Evolutionary conservation across 1,140 invertebrate genomes (phyloP), one percentile per base, ranked within the genome.

Genomic region (Dendroctonus ponderosae): DNA sequence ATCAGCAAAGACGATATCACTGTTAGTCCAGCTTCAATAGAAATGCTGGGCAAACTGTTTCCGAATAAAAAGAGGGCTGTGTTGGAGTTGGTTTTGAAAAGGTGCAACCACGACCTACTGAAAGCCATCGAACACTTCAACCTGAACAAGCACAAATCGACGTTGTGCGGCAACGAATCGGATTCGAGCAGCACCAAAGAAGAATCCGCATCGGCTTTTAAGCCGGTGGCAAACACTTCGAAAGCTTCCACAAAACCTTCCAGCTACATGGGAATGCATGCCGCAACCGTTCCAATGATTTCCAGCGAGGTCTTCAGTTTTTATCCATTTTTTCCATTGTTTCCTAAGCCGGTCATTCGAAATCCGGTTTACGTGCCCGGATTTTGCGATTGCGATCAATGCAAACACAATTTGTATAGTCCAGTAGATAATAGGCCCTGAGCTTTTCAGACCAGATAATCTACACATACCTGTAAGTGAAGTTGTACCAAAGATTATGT

Each of bases 51-150:
- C 5, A 86, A 91, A 51, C 80, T 97, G 5, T 97, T 97, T 78
- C 94, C 94, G 0, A 88, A 89, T 51, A 88, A 89, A 52, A 96
- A 97, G 76, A 83, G 90, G 9, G 87, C 91, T 0, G 93, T 97
- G 0, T 77, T 98, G 44, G 93, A 96, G 73, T 78, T 97, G n/a
- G 77, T 78, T 3, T 67, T 78, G 5, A 77, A 77, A 65, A 65
- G 77, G 63, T 78, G 77, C 62, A 78, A 78, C 67, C 77, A 78
- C 57, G 76, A 78, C 43, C 61, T 78, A 5, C 68, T 77, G 0
- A 75, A 77, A 71, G 77, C 77, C 0, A 78, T 78, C 14, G 77
- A 78, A 65, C 77, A 78, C 64, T 77, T 78, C 51, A 78, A 78
- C 53, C 39, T 75, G n/a, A 72, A 62, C 64, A 72, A 68, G 7